These are phyloP conservation scores for Cabera pusaria DNA, from an alignment of 2,888 invertebrate species.

Conservation along the genomic window DNA sequence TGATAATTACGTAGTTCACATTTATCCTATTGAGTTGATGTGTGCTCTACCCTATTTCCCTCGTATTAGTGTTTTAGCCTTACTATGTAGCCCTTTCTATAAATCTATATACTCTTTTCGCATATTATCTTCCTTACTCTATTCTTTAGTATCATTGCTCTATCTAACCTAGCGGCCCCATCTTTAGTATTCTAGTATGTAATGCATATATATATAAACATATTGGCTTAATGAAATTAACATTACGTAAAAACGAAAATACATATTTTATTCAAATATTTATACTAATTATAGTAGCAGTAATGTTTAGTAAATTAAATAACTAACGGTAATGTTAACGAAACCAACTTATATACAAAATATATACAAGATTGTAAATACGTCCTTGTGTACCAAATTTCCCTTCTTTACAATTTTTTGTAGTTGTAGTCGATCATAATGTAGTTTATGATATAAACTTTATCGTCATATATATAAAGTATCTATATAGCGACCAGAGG, in stretches of 20 bases:
- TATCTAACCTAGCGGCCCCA: conserved; percentile 50
- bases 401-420: conserved; percentile 81
- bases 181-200: conserved; percentile 48
- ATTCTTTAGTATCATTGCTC: conserved; percentile 44
- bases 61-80: conserved; percentile 40
- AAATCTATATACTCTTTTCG: conserved; percentile 50
- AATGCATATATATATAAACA: conserved; percentile 46
- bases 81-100: conserved; percentile 45
- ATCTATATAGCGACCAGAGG: conserved; percentile 16
- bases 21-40: conserved; percentile 23
- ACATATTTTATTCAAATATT: conserved; percentile 77
- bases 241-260: conserved; percentile 57
- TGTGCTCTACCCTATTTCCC: conserved; percentile 30
- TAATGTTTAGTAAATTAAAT: conserved; percentile 56
- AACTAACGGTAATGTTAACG: conserved; percentile 51
- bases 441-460: conserved; percentile 19
- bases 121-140: conserved; percentile 52
- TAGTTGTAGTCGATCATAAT: conserved; percentile 55
- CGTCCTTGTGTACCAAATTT: conserved; percentile 76
- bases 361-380: conserved; percentile 71
- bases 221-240: conserved; percentile 57
- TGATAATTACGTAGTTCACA: conserved; percentile 6
- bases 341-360: conserved; percentile 74
- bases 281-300: conserved; percentile 76
- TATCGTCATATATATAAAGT: conserved; percentile 14